A percentile compares a stretch with the other conserved stretches of the same genome.
Conservation (phyloP, 2,113 vertebrate species). For the Sphaerodactylus townsendi region DNA sequence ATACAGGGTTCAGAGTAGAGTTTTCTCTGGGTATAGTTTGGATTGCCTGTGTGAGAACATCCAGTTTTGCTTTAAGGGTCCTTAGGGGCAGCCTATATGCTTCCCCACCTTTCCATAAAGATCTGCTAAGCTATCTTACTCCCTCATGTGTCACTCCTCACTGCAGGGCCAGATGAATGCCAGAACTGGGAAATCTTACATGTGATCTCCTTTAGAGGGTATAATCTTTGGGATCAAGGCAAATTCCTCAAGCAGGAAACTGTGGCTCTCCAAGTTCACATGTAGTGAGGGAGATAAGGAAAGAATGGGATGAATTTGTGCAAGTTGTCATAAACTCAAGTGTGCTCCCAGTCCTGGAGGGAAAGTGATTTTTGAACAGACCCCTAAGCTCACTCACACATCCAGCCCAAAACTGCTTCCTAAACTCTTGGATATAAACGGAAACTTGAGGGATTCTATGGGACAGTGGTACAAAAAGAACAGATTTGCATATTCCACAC, state of each 20-base stretch:
- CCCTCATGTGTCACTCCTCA: too few species aligned
- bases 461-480: background rate
- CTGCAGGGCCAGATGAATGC: background rate
- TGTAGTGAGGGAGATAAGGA: background rate
- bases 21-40: background rate
- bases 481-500: background rate
- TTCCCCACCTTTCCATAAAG: background rate
- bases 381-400: too few species aligned
- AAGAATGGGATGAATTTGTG: background rate
- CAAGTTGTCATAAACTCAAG: background rate
- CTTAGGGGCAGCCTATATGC: background rate
- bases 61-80: background rate
- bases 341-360: too few species aligned
- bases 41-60: background rate
- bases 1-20: background rate
- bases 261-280: background rate
- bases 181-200: background rate
- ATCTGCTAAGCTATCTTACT: background rate
- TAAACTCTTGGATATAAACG: background rate
- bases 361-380: too few species aligned
- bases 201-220: background rate
- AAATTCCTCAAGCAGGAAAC: background rate
- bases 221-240: background rate
- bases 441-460: background rate
- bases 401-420: background rate